Base-by-base conservation (phyloP, 2,113 vertebrate species). In the Dipodomys stephensi region DNA sequence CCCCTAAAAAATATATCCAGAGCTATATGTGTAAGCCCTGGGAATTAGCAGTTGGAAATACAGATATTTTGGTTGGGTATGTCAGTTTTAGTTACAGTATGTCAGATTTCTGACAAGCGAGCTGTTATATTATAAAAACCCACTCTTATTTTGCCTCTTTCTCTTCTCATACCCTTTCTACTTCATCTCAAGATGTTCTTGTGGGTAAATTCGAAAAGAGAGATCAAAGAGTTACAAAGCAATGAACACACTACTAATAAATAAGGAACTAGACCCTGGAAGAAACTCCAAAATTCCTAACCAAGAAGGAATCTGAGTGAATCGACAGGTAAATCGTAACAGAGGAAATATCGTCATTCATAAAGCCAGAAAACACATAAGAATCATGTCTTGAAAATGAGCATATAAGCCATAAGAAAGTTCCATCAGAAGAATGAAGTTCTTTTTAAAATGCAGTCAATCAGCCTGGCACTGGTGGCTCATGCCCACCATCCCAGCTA, bases 121-220 rank as follows among this genome's bases (percentile, higher is more conserved):
- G 71, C 72, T 94, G 86, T 91, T 85, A 90, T 76, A 92, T 93
- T 96, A 88, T 67, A 95, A 90, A 97, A 82, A 95, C 83, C 87
- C 72, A 96, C 83, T 95, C 96, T 84, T 94, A 94, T 83, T 86
- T 83, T 7, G 78, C 18, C 87, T 96, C 35, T 90, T 94, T 92
- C 89, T 88, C 85, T 76, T 81, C 94, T 96, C 93, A 91, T 44
- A 86, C 92, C 64, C 91, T 94, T 94, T 96, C 93, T 93, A 95
- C 90, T 90, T 95, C 82, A 0, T 90, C 94, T 97, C 92, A 96
- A 94, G 95, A 90, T 92, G 96, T 95, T 94, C 95, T 95, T 69
- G 96, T 87, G 95, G 87, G 94, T 96, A 96, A 23, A 97, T 97
- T 85, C 96, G 94, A 97, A 96, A 82, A 86, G 88, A 96, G 91